Percentiles rank a stretch among this genome's conserved stretches.
phyloP scores from a whole-genome alignment of 2,113 vertebrate species.

The Paramisgurnus dabryanus region DNA sequence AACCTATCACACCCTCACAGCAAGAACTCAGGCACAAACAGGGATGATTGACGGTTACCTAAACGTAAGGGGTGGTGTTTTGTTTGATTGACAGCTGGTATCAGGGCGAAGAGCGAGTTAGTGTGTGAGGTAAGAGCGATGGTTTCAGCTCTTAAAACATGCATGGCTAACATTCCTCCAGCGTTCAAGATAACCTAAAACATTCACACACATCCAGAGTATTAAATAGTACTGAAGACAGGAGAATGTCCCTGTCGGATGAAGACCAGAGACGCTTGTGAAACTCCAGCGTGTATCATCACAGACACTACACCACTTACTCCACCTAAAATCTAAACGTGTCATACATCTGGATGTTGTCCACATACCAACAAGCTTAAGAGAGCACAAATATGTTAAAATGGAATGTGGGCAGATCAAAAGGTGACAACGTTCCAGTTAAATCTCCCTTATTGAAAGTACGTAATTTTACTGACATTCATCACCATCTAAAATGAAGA shows the following conservation, averaged over 20 bases:
- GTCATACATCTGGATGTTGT: not conserved
- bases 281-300: slow-evolving; percentile 1
- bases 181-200: slow-evolving; percentile 16
- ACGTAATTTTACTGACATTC: no score
- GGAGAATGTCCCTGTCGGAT: slow-evolving; percentile 20
- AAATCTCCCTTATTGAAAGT: no score
- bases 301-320: not conserved
- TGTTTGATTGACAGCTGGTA: slow-evolving; percentile 25
- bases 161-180: slow-evolving; percentile 26
- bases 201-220: not conserved
- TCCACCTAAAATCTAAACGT: not conserved
- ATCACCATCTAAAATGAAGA: no score
- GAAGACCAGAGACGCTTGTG: not conserved
- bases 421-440: no score
- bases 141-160: not conserved
- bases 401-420: not conserved
- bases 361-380: slow-evolving; percentile 22
- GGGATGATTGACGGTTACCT: slow-evolving; percentile 14
- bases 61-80: not conserved
- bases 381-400: not conserved
- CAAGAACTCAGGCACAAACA: slow-evolving; percentile 8
- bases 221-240: not conserved
- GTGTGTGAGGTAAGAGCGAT: not conserved
- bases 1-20: slow-evolving; percentile 14
- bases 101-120: not conserved